Evolutionary conservation across 2,113 vertebrate species (phyloP), one percentile per base, ranked within the genome.

Genomic region (Melanotaenia duboulayi): DNA sequence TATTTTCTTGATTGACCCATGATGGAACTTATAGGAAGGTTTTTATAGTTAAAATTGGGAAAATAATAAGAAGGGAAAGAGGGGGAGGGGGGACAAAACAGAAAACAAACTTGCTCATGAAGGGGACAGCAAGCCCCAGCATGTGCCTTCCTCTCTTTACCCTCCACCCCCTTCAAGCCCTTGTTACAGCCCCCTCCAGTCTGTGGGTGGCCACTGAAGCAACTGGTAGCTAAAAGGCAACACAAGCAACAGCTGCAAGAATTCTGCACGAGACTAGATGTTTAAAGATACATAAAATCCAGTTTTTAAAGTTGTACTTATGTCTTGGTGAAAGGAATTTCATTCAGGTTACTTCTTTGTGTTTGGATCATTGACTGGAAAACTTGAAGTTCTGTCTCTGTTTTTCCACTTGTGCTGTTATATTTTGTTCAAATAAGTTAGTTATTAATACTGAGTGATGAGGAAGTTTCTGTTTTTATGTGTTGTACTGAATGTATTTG

Each of bases 131-230:
- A 91, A 78, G 91, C 58, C 81, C 84, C 35, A 78, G 69, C 91
- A 86, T 87, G 90, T 76, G 71, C 22, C 79, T 48, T 32, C 54
- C 14, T n/a, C n/a, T 35, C 19, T 28, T 42, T 19, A 24, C 22
- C 11, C 60, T 19, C 57, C 55, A 20, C 57, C 58, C 14, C 42
- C 49, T 63, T 68, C 51, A 51, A 28, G 50, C 42, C 55, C 61
- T 19, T 10, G 11, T 24, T 46, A 54, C 57, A 71, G 46, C 4
- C 65, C 68, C 56, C 22, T 28, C 23, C 65, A 61, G 80, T 50
- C n/a, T 79, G 72, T 87, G 88, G 84, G 89, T 90, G 88, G 85
- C 54, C 80, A 64, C 25, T 71, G 65, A 24, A 78, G 78, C 75
- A 87, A 86, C 84, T 88, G 86, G 80, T 51, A 46, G 80, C 72